Conservation (phyloP, 2,113 vertebrate genomes). For the Bostrychus sinensis region DNA sequence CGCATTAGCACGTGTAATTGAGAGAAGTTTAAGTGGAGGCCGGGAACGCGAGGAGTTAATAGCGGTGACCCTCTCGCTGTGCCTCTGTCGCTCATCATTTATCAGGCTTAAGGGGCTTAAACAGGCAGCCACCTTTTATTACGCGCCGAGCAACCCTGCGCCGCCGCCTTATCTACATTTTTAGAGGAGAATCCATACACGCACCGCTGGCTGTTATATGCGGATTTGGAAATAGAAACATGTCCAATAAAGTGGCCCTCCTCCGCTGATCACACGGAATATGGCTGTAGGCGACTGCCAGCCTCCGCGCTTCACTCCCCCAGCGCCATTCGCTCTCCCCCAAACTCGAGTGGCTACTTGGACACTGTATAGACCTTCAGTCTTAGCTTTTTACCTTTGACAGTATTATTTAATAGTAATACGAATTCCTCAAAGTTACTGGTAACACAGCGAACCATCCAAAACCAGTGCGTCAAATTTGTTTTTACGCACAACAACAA, state of each 20-base stretch:
- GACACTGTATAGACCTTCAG: neutral
- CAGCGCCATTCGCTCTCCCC: neutral
- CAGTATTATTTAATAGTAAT: no score
- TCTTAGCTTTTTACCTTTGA: no score
- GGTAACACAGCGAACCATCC: no score
- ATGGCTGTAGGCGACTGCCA: constrained; percentile 67
- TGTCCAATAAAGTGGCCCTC: constrained; percentile 72
- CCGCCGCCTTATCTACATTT: constrained; percentile 75
- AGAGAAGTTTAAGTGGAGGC: constrained; percentile 79
- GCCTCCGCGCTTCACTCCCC: constrained; percentile 32
- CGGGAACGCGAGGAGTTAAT: constrained; percentile 80
- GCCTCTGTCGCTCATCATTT: constrained; percentile 83
- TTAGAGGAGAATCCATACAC: constrained; percentile 61
- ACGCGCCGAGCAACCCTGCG: constrained; percentile 66
- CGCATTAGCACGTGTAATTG: constrained; percentile 65
- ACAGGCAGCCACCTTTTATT: constrained; percentile 79
- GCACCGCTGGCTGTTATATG: constrained; percentile 76
- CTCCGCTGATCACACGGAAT: constrained; percentile 74
- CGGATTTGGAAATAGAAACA: constrained; percentile 77
- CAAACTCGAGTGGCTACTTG: neutral
- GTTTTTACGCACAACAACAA: no score
- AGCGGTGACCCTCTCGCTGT: constrained; percentile 80
- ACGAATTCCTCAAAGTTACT: no score
- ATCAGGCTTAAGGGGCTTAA: constrained; percentile 82
- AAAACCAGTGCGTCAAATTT: no score